Evolutionary conservation across 1,140 invertebrate species (phyloP).

Genomic region (Drosophila setifemur): DNA sequence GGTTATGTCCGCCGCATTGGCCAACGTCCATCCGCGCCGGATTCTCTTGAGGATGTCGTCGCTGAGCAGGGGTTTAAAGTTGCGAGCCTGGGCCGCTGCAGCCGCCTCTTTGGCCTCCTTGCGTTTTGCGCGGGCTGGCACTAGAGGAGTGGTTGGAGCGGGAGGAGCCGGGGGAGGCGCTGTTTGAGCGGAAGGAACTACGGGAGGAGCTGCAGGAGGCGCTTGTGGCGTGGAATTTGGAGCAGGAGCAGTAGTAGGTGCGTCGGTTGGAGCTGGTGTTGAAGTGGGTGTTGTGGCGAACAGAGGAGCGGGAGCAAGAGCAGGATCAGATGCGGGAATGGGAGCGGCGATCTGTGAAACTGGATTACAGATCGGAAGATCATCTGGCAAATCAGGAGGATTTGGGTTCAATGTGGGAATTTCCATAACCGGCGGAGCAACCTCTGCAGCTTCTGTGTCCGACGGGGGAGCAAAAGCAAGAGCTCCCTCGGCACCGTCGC

Average conservation of each 20-base stretch:
- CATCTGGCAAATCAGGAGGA: too few species aligned
- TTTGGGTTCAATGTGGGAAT: too few species aligned
- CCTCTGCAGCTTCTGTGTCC: neutral
- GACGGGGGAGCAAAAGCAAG: too few species aligned
- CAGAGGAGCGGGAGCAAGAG: neutral
- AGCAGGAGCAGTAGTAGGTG: neutral
- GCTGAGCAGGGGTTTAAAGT: conserved; percentile 74
- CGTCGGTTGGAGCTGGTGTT: neutral
- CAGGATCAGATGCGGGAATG: neutral
- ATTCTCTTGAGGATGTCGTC: conserved; percentile 85
- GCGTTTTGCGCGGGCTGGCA: conserved; percentile 39
- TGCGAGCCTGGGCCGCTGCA: conserved; percentile 37
- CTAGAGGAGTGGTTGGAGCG: neutral
- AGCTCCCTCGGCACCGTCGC: neutral
- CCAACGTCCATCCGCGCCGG: conserved; percentile 89
- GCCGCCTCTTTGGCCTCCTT: conserved; percentile 54
- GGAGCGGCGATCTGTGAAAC: neutral
- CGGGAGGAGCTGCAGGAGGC: neutral
- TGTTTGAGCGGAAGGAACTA: neutral
- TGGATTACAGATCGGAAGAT: too few species aligned
- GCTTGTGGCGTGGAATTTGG: neutral
- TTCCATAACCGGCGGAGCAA: neutral
- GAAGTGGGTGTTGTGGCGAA: neutral
- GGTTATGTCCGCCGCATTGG: conserved; percentile 89
- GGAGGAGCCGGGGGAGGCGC: neutral